Base-by-base conservation (phyloP, 23 tunicate genomes). In the Aplidium turbinatum region DNA sequence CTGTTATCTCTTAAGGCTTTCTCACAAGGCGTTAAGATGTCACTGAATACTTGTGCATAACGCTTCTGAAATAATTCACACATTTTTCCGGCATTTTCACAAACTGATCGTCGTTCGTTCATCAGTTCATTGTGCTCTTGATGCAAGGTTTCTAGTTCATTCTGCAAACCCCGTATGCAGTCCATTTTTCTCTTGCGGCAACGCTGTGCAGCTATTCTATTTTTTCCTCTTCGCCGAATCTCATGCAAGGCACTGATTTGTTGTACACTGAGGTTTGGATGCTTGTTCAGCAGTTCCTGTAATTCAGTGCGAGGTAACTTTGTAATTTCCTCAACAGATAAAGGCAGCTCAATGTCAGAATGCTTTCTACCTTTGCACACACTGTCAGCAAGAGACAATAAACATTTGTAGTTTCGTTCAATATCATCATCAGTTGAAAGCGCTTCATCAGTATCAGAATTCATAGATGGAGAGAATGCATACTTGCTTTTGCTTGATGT, bases 171-270 rank as follows among this genome's bases (percentile, higher is more conserved):
- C 30, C 81, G 70, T 7, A 90, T 90, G 53, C 85, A 82, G 63
- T 90, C 97, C 97, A 90, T 90, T 70, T 90, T 90, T 57, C 97
- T 47, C 63, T 90, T 90, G 28, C 97, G 63, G 58, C 97, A 90
- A 35, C 89, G 58, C 47, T 90, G 97, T 27, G 97, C 97, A 51
- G 97, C 97, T 25, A 90, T 90, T 45, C 97, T 53, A 53, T 90
- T 90, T 50, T 90, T 90, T 19, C 97, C 97, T 63, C 97, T 40
- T 35, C 97, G 42, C 3, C 97, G 79, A 24, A 90, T 78, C 57
- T 90, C 97, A 76, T 90, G 82, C 33, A 90, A 72, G 20, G 97
- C 85, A 74, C 63, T 78, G 33, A 90, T 79, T 71, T 89, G 96
- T 36, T 89, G 81, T 3, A 64, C 68, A 63, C 77, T 82, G n/a